Conservation (phyloP, 2,888 invertebrate genomes). For the Caenorhabditis virilis region DNA sequence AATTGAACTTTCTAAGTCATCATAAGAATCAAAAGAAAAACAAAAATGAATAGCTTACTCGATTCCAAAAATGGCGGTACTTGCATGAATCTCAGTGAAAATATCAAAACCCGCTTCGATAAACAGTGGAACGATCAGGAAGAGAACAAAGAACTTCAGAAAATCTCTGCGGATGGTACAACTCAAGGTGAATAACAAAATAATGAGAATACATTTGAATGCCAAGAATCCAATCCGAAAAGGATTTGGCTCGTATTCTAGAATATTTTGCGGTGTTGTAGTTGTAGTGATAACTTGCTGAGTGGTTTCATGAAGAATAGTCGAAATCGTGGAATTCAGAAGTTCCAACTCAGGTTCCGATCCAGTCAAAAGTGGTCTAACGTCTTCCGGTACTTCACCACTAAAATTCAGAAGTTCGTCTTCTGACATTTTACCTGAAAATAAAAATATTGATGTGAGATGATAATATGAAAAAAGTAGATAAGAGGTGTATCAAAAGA, state of each 20-base stretch:
- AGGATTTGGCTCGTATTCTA: constrained; percentile 33
- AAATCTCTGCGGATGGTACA: constrained; percentile 42
- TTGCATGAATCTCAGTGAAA: constrained; percentile 45
- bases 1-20: constrained; percentile 21
- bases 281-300: constrained; percentile 4
- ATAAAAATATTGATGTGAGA: neutral
- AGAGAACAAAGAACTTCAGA: constrained; percentile 39
- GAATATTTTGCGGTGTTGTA: neutral
- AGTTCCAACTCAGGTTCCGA: constrained; percentile 17
- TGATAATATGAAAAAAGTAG: neutral
- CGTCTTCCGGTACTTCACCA: constrained; percentile 17
- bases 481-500: too few species aligned
- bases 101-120: constrained; percentile 45
- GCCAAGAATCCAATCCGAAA: constrained; percentile 36
- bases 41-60: constrained; percentile 10
- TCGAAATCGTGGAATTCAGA: constrained; percentile 6
- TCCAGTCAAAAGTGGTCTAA: constrained; percentile 10
- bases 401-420: constrained; percentile 32
- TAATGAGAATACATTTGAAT: constrained; percentile 39
- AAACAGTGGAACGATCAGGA: constrained; percentile 38
- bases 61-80: constrained; percentile 33
- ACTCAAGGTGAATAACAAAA: constrained; percentile 31
- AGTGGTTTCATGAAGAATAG: constrained; percentile 7
- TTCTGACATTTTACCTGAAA: constrained; percentile 17
- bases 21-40: neutral